A percentile compares a stretch with the other conserved stretches of the same genome.
Evolutionary conservation across 2,888 invertebrate genomes (phyloP).

Genomic region (Axea sp.): DNA sequence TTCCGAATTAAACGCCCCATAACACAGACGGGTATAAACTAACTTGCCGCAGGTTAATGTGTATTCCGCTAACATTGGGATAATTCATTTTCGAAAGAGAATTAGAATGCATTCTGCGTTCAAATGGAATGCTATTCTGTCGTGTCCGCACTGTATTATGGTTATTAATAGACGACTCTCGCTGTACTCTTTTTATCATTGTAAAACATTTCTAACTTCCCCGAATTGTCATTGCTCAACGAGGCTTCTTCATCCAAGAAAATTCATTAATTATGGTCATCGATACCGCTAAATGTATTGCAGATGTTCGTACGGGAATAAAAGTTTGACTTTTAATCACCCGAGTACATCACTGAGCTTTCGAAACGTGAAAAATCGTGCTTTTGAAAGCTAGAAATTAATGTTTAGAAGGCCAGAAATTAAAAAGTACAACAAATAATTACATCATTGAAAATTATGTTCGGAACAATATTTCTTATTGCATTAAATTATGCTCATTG

Average conservation of each 20-base stretch:
- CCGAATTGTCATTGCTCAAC: no score
- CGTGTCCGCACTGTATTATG: conserved; percentile 19
- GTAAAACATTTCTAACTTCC: conserved; percentile 8
- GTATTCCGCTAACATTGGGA: conserved; percentile 56
- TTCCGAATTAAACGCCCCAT: conserved; percentile 51
- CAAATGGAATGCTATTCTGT: conserved; percentile 40
- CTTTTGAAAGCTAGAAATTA: no score
- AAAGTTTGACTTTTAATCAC: no score
- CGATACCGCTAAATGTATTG: not conserved
- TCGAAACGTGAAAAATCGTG: no score
- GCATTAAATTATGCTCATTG: no score
- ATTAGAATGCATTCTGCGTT: conserved; percentile 56
- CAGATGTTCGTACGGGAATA: no score
- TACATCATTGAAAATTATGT: no score
- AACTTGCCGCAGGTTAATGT: conserved; percentile 57
- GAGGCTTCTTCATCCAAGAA: no score
- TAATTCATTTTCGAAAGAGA: conserved; percentile 58
- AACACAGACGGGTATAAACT: conserved; percentile 53
- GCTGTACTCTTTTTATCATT: not conserved
- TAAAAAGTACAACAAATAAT: no score
- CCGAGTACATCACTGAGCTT: no score
- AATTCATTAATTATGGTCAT: not conserved
- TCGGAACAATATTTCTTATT: no score
- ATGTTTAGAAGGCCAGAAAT: no score
- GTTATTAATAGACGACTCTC: conserved; percentile 31